phyloP scores from a whole-genome alignment of 2,113 vertebrate genomes.

The Barbus barbus region DNA sequence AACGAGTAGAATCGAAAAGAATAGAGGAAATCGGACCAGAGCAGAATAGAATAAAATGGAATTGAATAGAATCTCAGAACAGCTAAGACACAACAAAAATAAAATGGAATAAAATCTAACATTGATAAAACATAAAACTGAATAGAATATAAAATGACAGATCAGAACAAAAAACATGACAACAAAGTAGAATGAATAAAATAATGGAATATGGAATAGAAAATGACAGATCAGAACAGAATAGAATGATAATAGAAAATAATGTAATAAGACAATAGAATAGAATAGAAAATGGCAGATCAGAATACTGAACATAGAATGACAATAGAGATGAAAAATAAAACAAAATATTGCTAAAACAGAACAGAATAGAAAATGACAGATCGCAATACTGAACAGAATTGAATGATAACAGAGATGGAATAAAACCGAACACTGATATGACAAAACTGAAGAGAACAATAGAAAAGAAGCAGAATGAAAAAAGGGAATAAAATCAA shows the following conservation, averaged over 20 bases:
- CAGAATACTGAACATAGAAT: neutral
- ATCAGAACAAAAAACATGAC: neutral
- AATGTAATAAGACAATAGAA: too few species aligned
- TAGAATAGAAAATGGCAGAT: neutral
- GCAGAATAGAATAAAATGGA: neutral
- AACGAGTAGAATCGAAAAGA: neutral
- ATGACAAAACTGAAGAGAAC: neutral
- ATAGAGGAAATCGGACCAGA: neutral
- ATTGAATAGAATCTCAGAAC: neutral
- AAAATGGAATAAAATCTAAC: neutral
- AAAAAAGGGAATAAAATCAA: neutral
- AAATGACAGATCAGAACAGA: neutral
- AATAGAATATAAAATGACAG: neutral
- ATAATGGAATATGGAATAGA: neutral
- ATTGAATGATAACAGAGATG: neutral
- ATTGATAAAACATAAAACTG: neutral
- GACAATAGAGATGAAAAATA: neutral
- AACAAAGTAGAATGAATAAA: too few species aligned
- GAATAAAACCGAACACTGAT: neutral
- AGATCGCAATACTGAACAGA: neutral
- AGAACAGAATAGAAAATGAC: neutral
- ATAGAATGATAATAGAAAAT: neutral
- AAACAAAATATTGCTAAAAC: neutral
- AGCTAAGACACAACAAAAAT: neutral
- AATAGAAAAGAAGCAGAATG: neutral